A percentile compares a stretch with the other conserved stretches of the same genome.
Evolutionary conservation across 2,113 vertebrate genomes (phyloP).

Genomic region (Oenanthe melanoleuca): DNA sequence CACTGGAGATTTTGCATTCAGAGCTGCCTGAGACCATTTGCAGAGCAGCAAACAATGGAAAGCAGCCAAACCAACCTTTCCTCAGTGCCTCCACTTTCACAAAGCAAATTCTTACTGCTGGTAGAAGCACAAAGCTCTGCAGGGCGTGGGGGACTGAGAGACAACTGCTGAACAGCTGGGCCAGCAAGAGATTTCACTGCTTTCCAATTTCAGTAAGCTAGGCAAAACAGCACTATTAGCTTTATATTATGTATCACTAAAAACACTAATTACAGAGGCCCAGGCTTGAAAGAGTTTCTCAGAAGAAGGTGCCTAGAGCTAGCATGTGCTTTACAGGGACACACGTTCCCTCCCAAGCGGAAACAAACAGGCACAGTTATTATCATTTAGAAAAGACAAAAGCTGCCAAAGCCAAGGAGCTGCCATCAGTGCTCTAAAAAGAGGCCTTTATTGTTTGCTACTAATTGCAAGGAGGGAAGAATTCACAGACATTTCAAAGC

Average conservation of each 20-base stretch:
- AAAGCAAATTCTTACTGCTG: background rate
- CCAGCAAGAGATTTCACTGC: slow-evolving; percentile 4
- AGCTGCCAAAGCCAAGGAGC: slow-evolving; percentile 33
- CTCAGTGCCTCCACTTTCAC: background rate
- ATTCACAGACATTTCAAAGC: slow-evolving; percentile 44
- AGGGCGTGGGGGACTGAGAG: background rate
- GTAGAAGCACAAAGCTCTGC: background rate
- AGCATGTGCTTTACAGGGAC: background rate
- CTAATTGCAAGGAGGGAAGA: slow-evolving; percentile 59
- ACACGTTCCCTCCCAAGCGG: background rate
- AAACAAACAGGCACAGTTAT: background rate
- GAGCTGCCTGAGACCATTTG: background rate
- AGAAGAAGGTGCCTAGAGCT: slow-evolving; percentile 19
- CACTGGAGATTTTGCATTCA: background rate
- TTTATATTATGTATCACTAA: slow-evolving; percentile 52
- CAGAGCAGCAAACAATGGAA: background rate
- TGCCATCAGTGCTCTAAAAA: slow-evolving; percentile 19
- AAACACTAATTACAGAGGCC: slow-evolving; percentile 37
- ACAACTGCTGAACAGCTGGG: slow-evolving; percentile 43
- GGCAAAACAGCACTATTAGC: slow-evolving; percentile 33
- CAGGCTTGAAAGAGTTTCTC: slow-evolving; percentile 17
- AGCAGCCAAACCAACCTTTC: background rate
- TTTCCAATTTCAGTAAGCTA: background rate
- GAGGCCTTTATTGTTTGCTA: slow-evolving; percentile 45
- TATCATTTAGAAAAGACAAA: slow-evolving; percentile 58